Evolutionary conservation across 1,140 invertebrate species (phyloP).

Genomic region (Asbolus verrucosus): DNA sequence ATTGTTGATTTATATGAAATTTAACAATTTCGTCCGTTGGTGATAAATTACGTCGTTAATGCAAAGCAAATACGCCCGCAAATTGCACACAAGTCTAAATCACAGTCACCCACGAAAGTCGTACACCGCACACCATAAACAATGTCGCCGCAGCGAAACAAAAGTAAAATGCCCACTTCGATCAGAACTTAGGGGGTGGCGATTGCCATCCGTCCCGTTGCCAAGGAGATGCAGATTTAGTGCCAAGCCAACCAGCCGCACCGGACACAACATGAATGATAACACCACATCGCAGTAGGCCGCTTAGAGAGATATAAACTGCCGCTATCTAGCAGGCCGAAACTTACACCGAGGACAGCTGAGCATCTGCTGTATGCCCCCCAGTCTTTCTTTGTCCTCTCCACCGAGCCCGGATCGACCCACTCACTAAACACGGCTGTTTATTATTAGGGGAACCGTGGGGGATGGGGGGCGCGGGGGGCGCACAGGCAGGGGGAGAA

Average conservation of each 20-base stretch:
- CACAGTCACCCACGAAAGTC: neutral
- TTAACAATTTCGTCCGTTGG: slow-evolving; percentile 1
- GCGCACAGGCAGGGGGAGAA: slow-evolving; percentile 18
- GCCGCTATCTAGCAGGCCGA: slow-evolving; percentile 25
- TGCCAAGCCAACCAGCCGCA: neutral
- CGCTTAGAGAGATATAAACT: slow-evolving; percentile 31
- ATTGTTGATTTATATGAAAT: slow-evolving; percentile 17
- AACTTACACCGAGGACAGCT: slow-evolving; percentile 24
- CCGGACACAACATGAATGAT: slow-evolving; percentile 23
- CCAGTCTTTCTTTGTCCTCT: slow-evolving; percentile 35
- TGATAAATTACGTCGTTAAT: slow-evolving; percentile 4
- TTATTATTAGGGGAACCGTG: slow-evolving; percentile 32
- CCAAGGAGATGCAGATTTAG: slow-evolving; percentile 36
- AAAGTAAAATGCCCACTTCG: slow-evolving; percentile 4
- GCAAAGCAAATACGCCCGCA: neutral
- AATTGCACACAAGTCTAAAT: slow-evolving; percentile 14
- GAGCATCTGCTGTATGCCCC: slow-evolving; percentile 36
- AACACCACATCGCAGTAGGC: slow-evolving; percentile 15
- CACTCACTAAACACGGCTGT: slow-evolving; percentile 38
- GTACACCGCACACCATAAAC: neutral
- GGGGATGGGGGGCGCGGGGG: neutral
- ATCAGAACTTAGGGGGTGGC: neutral
- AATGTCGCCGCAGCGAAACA: neutral
- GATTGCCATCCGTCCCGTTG: neutral
- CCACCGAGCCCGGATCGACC: slow-evolving; percentile 32